Base-by-base conservation (phyloP, 2,797 vertebrate species). In the Notamacropus eugenii region DNA sequence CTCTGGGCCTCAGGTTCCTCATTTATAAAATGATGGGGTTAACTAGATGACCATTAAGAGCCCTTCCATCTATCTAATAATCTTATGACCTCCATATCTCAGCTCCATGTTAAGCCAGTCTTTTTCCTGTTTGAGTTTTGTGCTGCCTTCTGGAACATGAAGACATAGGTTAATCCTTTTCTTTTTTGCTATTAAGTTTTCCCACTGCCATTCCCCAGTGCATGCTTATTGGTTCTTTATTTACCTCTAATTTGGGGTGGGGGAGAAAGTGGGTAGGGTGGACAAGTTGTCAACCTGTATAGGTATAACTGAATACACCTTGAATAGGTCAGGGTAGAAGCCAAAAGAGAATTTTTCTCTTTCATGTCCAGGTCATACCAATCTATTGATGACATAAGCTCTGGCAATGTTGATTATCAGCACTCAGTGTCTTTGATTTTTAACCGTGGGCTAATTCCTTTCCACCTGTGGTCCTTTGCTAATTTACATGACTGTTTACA, bases 401-500 rank as follows among this genome's bases (percentile, higher is more conserved):
- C 40, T 87, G 12, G 40, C 22, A 87, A 27, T 28, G 31, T 87
- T 50, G 40, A 24, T 82, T 46, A 24, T 82, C 8, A 82, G 40
- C 3, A 46, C 74, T 11, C 16, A 27, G 11, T 90, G 55, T 95
- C 67, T 91, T 91, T 91, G 90, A 22, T 93, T 95, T 54, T 29
- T 55, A 14, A 5, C 52, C 14, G 54, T 87, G 74, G 40, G 6
- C 24, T 87, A 93, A 67, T 54, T 67, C 46, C 96, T 55, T 54
- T 59, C 52, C 92, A 82, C 40, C 92, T 55, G 4, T 58, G 19
- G 52, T 31, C 62, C 2, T 12, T 24, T 90, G 10, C 52, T 90
- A 67, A 97, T 96, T 97, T 97, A 95, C 97, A 96, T 97, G 96
- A 55, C 67, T 27, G 46, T 90, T 94, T 96, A 8, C 28, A 56